Percentiles rank a stretch among this genome's conserved stretches.
Evolutionary conservation across 2,888 invertebrate species (phyloP).

Genomic region (Hoplodrina blanda): DNA sequence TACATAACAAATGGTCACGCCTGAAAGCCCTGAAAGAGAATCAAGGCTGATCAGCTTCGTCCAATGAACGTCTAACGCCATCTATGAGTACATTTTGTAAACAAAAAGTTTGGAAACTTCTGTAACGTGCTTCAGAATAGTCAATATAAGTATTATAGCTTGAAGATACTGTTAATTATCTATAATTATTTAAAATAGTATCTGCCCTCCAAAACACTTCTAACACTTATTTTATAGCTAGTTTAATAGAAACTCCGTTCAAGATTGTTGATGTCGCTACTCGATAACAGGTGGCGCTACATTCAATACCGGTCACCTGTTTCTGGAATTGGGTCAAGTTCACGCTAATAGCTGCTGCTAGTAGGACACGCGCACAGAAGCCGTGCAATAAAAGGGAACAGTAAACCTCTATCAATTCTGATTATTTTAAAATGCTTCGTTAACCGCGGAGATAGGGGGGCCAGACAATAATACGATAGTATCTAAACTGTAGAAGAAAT

Average conservation of each 20-base stretch:
- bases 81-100: constrained; percentile 21
- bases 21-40: constrained; percentile 40
- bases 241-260: not conserved
- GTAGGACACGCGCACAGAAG: no score
- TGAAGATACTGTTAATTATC: not conserved
- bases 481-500: no score
- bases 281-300: constrained; percentile 5
- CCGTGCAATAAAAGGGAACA: no score
- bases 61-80: constrained; percentile 18
- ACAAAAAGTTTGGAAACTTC: constrained; percentile 27
- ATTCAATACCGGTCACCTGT: no score
- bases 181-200: not conserved
- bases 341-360: no score
- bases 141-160: not conserved
- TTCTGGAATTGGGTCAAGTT: no score
- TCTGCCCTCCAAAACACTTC: not conserved
- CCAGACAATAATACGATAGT: no score
- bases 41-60: constrained; percentile 7
- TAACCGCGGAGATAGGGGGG: no score
- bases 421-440: no score
- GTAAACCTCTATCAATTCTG: no score
- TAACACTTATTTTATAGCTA: not conserved
- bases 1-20: constrained; percentile 39
- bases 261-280: not conserved
- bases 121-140: not conserved